A percentile compares a stretch with the other conserved stretches of the same genome.
Conservation (phyloP, 1,140 invertebrate species). For the Macrosteles quadrilineatus region DNA sequence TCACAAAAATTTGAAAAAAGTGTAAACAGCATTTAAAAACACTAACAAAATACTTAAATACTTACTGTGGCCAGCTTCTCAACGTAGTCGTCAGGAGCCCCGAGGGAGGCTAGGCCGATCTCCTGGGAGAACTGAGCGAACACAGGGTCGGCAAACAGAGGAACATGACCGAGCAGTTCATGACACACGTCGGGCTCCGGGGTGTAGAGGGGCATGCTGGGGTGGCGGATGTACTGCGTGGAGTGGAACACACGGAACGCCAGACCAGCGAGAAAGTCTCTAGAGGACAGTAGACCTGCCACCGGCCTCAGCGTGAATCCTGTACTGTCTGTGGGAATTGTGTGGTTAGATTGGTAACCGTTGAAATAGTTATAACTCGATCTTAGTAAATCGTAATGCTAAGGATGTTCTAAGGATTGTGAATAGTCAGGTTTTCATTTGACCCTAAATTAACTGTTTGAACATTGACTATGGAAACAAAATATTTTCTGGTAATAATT, state of each 20-base stretch:
- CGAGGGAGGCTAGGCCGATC: slow-evolving; percentile 92
- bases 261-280: slow-evolving; percentile 96
- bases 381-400: too few species aligned
- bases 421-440: too few species aligned
- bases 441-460: too few species aligned
- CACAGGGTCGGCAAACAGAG: slow-evolving; percentile 93
- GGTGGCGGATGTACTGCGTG: slow-evolving; percentile 98
- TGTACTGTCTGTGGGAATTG: slow-evolving; percentile 84
- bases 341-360: too few species aligned
- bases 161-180: slow-evolving; percentile 95
- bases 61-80: slow-evolving; percentile 95
- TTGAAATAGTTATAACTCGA: too few species aligned
- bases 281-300: slow-evolving; percentile 93
- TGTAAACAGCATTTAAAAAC: too few species aligned
- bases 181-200: slow-evolving; percentile 96
- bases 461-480: too few species aligned
- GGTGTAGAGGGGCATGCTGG: slow-evolving; percentile 92
- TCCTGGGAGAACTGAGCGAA: slow-evolving; percentile 99
- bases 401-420: too few species aligned
- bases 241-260: slow-evolving; percentile 99
- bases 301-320: slow-evolving; percentile 96
- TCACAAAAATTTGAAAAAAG: too few species aligned
- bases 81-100: slow-evolving; percentile 95
- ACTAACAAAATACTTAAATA: too few species aligned
- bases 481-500: too few species aligned